These are phyloP conservation scores for Petrolisthes manimaculis DNA, from an alignment of 2,888 invertebrate genomes.

Conservation along the genomic window DNA sequence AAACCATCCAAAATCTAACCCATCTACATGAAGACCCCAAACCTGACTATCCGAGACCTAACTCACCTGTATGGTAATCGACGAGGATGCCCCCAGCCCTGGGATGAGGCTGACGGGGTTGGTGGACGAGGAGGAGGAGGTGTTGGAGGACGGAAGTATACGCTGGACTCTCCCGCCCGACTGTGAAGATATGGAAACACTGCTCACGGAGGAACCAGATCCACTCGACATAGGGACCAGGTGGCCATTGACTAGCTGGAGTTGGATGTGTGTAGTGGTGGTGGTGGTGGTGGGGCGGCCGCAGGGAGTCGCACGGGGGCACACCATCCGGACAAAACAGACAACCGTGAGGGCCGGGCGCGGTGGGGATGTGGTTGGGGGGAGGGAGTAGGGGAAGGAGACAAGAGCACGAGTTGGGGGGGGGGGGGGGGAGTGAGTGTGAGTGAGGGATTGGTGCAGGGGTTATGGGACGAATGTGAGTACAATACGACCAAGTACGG, in stretches of 20 bases:
- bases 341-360: slow-evolving; percentile 36
- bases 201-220: slow-evolving; percentile 45
- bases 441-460: too few relatives aligned
- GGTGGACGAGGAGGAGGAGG: slow-evolving; percentile 36
- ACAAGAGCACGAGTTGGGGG: neutral
- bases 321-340: slow-evolving; percentile 25
- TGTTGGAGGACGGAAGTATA: slow-evolving; percentile 52
- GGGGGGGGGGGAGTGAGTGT: neutral
- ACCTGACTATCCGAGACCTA: neutral
- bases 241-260: slow-evolving; percentile 71
- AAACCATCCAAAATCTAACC: too few relatives aligned
- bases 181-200: slow-evolving; percentile 60
- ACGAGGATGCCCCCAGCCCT: slow-evolving; percentile 67
- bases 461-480: too few relatives aligned
- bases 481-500: too few relatives aligned
- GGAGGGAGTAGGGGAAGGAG: slow-evolving; percentile 1
- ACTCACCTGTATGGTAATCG: slow-evolving; percentile 72
- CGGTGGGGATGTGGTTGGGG: slow-evolving; percentile 16
- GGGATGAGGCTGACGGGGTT: slow-evolving; percentile 63
- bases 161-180: slow-evolving; percentile 61
- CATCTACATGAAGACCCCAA: too few relatives aligned
- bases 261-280: slow-evolving; percentile 5
- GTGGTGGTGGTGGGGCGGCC: slow-evolving; percentile 11
- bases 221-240: slow-evolving; percentile 67
- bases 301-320: slow-evolving; percentile 26